A percentile compares a stretch with the other conserved stretches of the same genome.
Conservation (phyloP, 2,797 vertebrate species). For the Pampus argenteus region DNA sequence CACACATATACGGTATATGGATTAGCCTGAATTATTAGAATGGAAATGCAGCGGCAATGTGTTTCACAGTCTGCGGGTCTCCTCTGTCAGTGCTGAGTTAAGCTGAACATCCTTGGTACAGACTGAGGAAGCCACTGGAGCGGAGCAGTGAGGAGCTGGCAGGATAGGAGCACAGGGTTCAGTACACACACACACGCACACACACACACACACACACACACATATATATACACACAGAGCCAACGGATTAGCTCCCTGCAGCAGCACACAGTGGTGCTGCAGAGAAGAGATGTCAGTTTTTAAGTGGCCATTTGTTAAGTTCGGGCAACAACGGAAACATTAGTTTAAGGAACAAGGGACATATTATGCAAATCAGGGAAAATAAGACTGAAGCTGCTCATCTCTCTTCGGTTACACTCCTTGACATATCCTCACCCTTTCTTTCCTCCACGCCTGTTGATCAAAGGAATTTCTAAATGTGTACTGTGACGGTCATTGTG, state of each 20-base stretch:
- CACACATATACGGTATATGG: slow-evolving; percentile 41
- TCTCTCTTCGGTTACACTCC: slow-evolving; percentile 39
- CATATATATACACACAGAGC: slow-evolving; percentile 35
- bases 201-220: slow-evolving; percentile 18
- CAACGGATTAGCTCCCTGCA: slow-evolving; percentile 71
- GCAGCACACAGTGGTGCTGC: slow-evolving; percentile 64
- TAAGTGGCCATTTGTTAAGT: slow-evolving; percentile 81
- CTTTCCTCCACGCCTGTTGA: slow-evolving; percentile 57
- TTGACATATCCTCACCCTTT: slow-evolving; percentile 35
- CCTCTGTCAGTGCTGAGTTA: slow-evolving; percentile 78
- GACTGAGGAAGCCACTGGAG: slow-evolving; percentile 75
- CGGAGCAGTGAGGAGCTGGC: slow-evolving; percentile 70
- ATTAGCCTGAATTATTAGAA: slow-evolving; percentile 78
- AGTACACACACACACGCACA: slow-evolving; percentile 31
- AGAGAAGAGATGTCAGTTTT: slow-evolving; percentile 76
- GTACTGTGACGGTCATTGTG: slow-evolving; percentile 58
- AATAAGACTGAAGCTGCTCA: slow-evolving; percentile 60
- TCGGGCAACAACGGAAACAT: slow-evolving; percentile 73
- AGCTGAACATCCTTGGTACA: slow-evolving; percentile 75
- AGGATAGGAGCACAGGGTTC: slow-evolving; percentile 58
- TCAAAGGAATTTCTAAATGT: slow-evolving; percentile 64
- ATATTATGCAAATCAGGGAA: slow-evolving; percentile 71
- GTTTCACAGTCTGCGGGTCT: slow-evolving; percentile 77
- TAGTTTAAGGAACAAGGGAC: slow-evolving; percentile 71
- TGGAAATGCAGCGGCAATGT: slow-evolving; percentile 76